Base-by-base conservation (phyloP, 2,113 vertebrate genomes). In the Serinus canaria region DNA sequence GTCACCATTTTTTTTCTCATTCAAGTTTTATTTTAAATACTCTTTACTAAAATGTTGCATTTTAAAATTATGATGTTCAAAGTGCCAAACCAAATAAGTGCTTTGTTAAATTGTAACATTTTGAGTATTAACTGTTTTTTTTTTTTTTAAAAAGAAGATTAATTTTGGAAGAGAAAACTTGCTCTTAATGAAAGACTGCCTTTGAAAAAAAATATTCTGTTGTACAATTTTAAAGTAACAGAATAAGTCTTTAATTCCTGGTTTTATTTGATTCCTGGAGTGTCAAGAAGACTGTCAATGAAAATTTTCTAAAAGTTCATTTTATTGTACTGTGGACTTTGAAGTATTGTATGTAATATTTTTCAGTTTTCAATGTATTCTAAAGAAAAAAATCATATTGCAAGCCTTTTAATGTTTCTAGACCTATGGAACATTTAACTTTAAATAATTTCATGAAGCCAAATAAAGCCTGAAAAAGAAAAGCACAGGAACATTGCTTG, bases 101-200 rank as follows among this genome's bases (percentile, higher is more conserved):
- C 13, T 80, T 89, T 67, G 1, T 49, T 73, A 72, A 44, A 74
- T 27, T 8, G 5, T 21, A 66, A 8, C 13, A 16, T 41, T 75
- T 79, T 53, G 2, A 0, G n/a, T 50, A n/a, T 19, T 43, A 1
- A 10, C 1, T 37, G 4, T 11, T 24, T 37, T 70, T 22, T 2
- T 55, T 33, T 55, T 13, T 13, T 37, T 37, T 37, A 37, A 37
- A 20, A 55, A 33, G 18, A 21, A 33, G 11, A 55, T 35, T 69
- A 10, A 39, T 50, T 93, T 93, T 70, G 13, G 9, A 79, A 74
- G 6, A 56, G 7, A 69, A 75, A 83, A n/a, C 13, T 70, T 15
- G 2, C 17, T 74, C 4, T 21, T 56, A 13, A 16, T 66, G 24
- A 55, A 79, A 87, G 5, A 39, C 5, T 18, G 1, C 23, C 6